These are phyloP conservation scores for Cheilosia scutellata DNA, from an alignment of 2,888 invertebrate genomes.

Conservation along the genomic window DNA sequence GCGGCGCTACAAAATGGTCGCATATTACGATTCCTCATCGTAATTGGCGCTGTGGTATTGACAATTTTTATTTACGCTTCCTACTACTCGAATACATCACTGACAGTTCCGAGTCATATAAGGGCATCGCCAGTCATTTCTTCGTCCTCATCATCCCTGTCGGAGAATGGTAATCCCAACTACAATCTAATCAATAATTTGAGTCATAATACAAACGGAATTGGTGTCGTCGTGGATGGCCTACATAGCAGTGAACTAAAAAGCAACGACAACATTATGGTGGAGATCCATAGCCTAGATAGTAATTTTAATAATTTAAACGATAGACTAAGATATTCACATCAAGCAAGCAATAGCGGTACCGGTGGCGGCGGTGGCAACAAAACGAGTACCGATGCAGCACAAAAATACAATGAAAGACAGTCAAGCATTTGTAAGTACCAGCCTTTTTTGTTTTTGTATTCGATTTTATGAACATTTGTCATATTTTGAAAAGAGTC, in stretches of 20 bases:
- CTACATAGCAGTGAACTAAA: slow-evolving; percentile 26
- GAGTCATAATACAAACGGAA: slow-evolving; percentile 54
- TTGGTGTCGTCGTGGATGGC: slow-evolving; percentile 7
- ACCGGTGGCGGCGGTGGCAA: slow-evolving; percentile 32
- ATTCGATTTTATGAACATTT: too few species aligned
- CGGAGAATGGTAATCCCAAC: slow-evolving; percentile 40
- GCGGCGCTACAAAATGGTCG: slow-evolving; percentile 83
- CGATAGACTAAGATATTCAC: slow-evolving; percentile 55
- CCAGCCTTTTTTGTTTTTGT: neutral
- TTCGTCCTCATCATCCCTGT: slow-evolving; percentile 52
- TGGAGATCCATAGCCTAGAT: slow-evolving; percentile 50
- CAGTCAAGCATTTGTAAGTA: slow-evolving; percentile 59
- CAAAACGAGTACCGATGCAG: slow-evolving; percentile 43
- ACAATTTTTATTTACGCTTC: slow-evolving; percentile 85
- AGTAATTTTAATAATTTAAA: slow-evolving; percentile 50
- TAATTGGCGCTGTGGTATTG: slow-evolving; percentile 83
- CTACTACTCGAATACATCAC: slow-evolving; percentile 83
- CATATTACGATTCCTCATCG: slow-evolving; percentile 84
- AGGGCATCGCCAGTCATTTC: slow-evolving; percentile 74
- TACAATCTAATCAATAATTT: slow-evolving; percentile 44
- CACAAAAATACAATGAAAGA: slow-evolving; percentile 60
- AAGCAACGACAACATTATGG: slow-evolving; percentile 16
- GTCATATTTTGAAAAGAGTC: too few species aligned
- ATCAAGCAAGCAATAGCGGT: slow-evolving; percentile 25
- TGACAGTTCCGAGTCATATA: slow-evolving; percentile 80